These are phyloP conservation scores for Echinometra lucunter DNA, from an alignment of 53 echinoderm and acorn worm genomes.

Conservation along the genomic window DNA sequence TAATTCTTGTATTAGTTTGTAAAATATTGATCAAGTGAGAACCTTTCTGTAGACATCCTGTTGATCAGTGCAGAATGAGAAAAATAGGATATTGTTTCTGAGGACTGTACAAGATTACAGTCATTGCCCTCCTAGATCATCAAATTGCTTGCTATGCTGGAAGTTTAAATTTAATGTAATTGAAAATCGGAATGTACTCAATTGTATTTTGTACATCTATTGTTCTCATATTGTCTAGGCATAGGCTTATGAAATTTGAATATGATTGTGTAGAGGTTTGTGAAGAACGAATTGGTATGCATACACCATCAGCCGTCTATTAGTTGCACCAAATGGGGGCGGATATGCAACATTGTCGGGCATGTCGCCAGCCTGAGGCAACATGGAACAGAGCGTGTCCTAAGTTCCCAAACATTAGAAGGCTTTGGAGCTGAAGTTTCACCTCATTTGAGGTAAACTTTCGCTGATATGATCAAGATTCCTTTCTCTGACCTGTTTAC, in stretches of 20 bases:
- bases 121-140: slow-evolving; percentile 11
- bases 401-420: slow-evolving; percentile 46
- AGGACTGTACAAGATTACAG: not conserved
- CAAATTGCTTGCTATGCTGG: not conserved
- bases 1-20: not conserved
- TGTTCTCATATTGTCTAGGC: not conserved
- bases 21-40: not conserved
- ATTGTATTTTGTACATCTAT: not conserved
- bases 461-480: slow-evolving; percentile 34
- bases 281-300: not conserved
- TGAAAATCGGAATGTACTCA: not conserved
- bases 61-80: not conserved
- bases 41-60: not conserved
- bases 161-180: not conserved
- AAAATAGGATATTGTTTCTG: not conserved
- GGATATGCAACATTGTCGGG: not conserved
- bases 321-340: not conserved
- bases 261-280: not conserved
- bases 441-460: slow-evolving; percentile 18
- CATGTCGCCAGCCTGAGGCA: not conserved
- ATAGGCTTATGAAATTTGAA: not conserved
- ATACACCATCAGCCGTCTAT: not conserved
- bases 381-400: slow-evolving; percentile 11
- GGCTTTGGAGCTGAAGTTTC: slow-evolving; percentile 18
- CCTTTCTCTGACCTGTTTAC: slow-evolving; percentile 29